phyloP scores from a whole-genome alignment of 2,797 vertebrate species.

The Myotis findleyi region DNA sequence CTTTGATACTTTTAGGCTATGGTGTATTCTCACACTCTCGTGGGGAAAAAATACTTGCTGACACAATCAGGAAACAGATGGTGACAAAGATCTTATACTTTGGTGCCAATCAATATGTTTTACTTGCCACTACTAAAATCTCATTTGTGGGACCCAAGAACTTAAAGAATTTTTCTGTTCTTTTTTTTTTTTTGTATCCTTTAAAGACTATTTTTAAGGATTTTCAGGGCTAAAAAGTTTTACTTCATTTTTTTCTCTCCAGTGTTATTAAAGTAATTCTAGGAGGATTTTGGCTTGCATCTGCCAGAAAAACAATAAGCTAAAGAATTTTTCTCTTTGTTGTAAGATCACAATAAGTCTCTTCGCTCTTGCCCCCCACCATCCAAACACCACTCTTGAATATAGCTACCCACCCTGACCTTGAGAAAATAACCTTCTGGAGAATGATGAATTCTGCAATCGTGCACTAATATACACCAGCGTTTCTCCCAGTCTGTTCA shows the following conservation, averaged over 20 bases:
- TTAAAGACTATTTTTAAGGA: constrained; percentile 83
- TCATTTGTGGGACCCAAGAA: constrained; percentile 89
- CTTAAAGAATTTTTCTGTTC: constrained; percentile 88
- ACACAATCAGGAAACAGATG: constrained; percentile 92
- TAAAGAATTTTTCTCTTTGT: constrained; percentile 46
- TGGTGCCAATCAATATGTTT: constrained; percentile 91
- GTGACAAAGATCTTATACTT: constrained; percentile 91
- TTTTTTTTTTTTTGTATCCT: constrained; percentile 83
- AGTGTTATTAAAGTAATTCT: constrained; percentile 72
- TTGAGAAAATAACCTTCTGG: constrained; percentile 4
- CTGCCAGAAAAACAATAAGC: constrained; percentile 46
- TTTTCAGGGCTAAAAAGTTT: constrained; percentile 80
- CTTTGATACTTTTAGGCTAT: constrained; percentile 91
- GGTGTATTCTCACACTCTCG: constrained; percentile 90
- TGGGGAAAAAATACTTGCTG: constrained; percentile 90
- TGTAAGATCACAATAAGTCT: neutral
- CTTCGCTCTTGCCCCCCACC: neutral
- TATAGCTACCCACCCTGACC: neutral
- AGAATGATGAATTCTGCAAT: neutral
- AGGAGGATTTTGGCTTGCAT: constrained; percentile 30
- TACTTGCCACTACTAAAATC: constrained; percentile 89
- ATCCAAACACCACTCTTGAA: neutral
- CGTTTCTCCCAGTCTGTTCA: neutral
- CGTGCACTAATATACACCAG: neutral
- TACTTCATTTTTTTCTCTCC: constrained; percentile 76